Base-by-base conservation (phyloP, 2,797 vertebrate genomes). In the Myotis pilosus region DNA sequence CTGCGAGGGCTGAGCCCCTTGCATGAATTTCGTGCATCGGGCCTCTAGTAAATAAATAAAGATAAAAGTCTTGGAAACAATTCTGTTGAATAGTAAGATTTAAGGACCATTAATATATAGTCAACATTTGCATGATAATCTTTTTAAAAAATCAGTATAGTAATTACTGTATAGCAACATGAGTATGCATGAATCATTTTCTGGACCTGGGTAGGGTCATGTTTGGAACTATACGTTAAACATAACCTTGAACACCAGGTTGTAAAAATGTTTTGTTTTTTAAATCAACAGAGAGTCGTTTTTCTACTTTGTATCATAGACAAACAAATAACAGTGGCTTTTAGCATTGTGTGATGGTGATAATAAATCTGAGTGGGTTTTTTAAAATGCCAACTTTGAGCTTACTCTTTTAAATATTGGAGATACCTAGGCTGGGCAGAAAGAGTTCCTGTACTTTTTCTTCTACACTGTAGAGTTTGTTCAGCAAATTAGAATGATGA, bases 181-280 rank as follows among this genome's bases (percentile, higher is more conserved):
- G 49, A 92, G 33, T 86, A 91, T 87, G 81, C 85, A 53, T 94
- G 15, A 30, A 13, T 95, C 36, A 75, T 80, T 96, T 96, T 95
- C 83, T 87, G 60, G 36, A 95, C 80, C 51, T 51, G 6, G n/a
- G 51, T 88, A 62, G 16, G 51, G 36, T 79, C 28, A 33, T 88
- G 47, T 91, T 96, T 44, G 4, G 55, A 92, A 88, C 74, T 84
- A 44, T 62, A n/a, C 84, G 19, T 92, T 92, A 95, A 88, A 76
- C n/a, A 60, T 81, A 83, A 83, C 28, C 30, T 69, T 95, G 71
- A 57, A 86, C 60, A 33, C 85, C 10, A 60, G 41, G 4, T 62
- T 92, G 5, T 93, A 53, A 94, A 92, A 91, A 81, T 62, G 55
- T 87, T 94, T 92, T 94, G 71, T 76, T 69, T 16, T 17, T 81